These are phyloP conservation scores for Megaceryle torquata DNA, from an alignment of 2,113 vertebrate genomes.

Conservation along the genomic window DNA sequence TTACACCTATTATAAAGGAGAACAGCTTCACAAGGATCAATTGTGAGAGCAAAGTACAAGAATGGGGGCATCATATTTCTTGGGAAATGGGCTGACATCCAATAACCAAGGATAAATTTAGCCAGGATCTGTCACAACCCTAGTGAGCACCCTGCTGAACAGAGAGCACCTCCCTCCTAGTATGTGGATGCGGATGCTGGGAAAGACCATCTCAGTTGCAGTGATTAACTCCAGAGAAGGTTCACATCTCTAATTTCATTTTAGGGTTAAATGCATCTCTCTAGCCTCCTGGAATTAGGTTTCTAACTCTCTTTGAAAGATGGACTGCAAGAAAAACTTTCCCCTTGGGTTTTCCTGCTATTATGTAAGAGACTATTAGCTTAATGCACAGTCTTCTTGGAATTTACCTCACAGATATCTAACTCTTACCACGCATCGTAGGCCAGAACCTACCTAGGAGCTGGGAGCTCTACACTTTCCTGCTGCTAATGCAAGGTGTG, in stretches of 20 bases:
- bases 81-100: neutral
- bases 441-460: neutral
- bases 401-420: neutral
- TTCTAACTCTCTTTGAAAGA: neutral
- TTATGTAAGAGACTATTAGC: neutral
- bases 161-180: neutral
- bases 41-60: neutral
- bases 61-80: neutral
- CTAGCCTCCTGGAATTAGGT: neutral
- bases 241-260: neutral
- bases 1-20: neutral
- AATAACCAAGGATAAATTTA: neutral
- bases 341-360: neutral
- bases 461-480: rapidly evolving
- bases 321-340: neutral
- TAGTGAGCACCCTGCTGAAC: neutral
- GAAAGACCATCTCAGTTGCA: neutral
- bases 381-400: neutral
- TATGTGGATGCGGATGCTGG: neutral
- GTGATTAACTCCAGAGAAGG: neutral
- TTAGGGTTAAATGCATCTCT: neutral
- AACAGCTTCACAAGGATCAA: neutral
- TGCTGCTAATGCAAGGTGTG: neutral
- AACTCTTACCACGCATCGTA: rapidly evolving
- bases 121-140: neutral